phyloP scores from a whole-genome alignment of 2,888 invertebrate species.

The Xanthia icteritia region DNA sequence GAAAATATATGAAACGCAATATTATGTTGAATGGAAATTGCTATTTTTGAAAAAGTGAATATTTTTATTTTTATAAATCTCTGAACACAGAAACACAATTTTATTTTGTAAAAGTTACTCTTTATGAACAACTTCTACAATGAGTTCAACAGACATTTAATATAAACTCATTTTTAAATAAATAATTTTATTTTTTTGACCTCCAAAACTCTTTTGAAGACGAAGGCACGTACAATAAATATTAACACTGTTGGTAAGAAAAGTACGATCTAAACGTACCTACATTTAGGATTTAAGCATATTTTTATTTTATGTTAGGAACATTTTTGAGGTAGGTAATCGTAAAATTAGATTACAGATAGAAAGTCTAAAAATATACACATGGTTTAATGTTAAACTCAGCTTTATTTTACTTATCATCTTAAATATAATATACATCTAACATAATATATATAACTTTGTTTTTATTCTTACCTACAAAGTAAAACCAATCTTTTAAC shows the following conservation, averaged over 20 bases:
- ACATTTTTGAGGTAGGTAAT: background rate
- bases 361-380: background rate
- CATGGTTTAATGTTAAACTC: background rate
- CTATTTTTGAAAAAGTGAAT: too few species aligned
- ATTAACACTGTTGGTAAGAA: background rate
- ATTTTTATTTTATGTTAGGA: background rate
- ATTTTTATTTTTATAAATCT: background rate
- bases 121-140: background rate
- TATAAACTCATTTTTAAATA: background rate
- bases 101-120: background rate
- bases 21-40: too few species aligned
- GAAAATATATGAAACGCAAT: conserved; percentile 11
- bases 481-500: background rate
- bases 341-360: background rate
- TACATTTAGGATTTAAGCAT: background rate
- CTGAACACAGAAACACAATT: too few species aligned
- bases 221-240: background rate
- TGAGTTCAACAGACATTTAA: background rate
- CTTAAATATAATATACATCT: too few species aligned
- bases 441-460: background rate
- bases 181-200: background rate
- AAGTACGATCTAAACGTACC: background rate
- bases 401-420: too few species aligned
- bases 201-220: background rate
- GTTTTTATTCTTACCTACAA: background rate